A percentile compares a stretch with the other conserved stretches of the same genome.
Conservation (phyloP, 2,113 vertebrate genomes). For the Balaeniceps rex region DNA sequence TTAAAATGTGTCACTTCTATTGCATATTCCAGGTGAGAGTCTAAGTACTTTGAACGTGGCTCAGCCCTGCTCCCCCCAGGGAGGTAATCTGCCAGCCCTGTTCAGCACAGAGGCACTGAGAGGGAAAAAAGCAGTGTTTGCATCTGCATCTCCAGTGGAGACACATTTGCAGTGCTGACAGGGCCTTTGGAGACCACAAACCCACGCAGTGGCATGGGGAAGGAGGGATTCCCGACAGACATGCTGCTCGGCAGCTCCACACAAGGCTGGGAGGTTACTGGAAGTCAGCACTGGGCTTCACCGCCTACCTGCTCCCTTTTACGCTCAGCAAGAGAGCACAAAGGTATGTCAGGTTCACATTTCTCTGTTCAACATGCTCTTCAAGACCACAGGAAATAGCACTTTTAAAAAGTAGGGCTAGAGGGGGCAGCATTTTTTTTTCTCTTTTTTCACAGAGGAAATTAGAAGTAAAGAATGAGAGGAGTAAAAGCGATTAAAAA, state of each 20-base stretch:
- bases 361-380: not conserved
- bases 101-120: not conserved
- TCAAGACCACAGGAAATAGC: constrained; percentile 50
- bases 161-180: accelerated
- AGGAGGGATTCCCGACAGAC: not conserved
- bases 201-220: accelerated
- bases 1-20: not conserved
- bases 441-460: not conserved
- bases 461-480: not conserved
- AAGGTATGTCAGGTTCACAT: not conserved
- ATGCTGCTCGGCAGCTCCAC: accelerated
- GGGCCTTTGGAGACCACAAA: not conserved
- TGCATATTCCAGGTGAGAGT: not conserved
- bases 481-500: not conserved
- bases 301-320: not conserved
- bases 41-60: not conserved
- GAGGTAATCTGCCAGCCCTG: not conserved
- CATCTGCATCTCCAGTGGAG: not conserved
- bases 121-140: not conserved
- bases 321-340: not conserved
- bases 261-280: not conserved
- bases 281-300: not conserved
- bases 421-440: not conserved
- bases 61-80: not conserved
- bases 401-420: not conserved